Conservation (phyloP, 2,113 vertebrate genomes). For the Hippocampus zosterae region DNA sequence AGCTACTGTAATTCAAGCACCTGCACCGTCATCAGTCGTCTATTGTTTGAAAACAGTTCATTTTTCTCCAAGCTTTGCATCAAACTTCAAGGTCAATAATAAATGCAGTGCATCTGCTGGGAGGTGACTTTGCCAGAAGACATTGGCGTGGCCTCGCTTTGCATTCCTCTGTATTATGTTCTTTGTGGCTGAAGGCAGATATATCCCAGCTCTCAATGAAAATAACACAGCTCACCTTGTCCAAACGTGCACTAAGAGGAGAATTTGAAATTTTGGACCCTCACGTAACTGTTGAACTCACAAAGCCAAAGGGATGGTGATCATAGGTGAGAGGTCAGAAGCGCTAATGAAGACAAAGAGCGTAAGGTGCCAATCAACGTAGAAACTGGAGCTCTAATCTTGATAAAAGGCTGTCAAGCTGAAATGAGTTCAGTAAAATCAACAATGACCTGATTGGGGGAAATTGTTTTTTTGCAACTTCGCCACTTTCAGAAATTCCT, state of each 20-base stretch:
- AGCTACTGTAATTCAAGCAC: slow-evolving; percentile 13
- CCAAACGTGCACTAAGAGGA: slow-evolving; percentile 25
- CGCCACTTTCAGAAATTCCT: slow-evolving; percentile 9
- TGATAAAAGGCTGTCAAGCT: slow-evolving; percentile 26
- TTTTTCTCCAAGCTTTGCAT: slow-evolving; percentile 3
- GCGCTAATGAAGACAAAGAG: slow-evolving; percentile 27
- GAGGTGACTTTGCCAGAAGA: slow-evolving; percentile 19
- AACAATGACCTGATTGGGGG: slow-evolving; percentile 23
- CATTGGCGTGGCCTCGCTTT: slow-evolving; percentile 42
- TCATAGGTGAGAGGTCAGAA: slow-evolving; percentile 16
- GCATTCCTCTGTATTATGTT: slow-evolving; percentile 44
- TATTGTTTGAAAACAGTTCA: not conserved
- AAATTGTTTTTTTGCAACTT: not conserved
- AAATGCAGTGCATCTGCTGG: slow-evolving; percentile 15
- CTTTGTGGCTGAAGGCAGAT: slow-evolving; percentile 37
- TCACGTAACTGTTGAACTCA: slow-evolving; percentile 12
- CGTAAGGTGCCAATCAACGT: slow-evolving; percentile 35
- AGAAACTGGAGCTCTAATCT: slow-evolving; percentile 32
- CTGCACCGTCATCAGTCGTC: slow-evolving; percentile 29
- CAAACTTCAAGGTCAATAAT: not conserved
- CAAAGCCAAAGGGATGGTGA: slow-evolving; percentile 15
- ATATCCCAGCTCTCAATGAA: slow-evolving; percentile 26
- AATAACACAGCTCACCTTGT: slow-evolving; percentile 27
- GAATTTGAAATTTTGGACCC: slow-evolving; percentile 17
- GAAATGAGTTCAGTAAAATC: slow-evolving; percentile 37